Conservation (phyloP, 2,888 invertebrate species). For the Dyspetes luteomarginatus region DNA sequence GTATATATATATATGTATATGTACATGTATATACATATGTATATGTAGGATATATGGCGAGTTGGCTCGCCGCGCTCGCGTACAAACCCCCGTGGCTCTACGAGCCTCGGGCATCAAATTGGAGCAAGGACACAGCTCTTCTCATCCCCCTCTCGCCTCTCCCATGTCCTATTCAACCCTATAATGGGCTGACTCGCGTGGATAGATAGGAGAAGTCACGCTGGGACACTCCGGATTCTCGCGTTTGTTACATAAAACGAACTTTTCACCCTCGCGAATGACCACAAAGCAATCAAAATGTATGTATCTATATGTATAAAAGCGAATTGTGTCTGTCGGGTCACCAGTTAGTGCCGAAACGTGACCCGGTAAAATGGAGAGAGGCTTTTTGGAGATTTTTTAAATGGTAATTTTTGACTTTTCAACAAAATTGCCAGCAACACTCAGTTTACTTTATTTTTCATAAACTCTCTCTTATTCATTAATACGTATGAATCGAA, state of each 20-base stretch:
- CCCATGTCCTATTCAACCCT: slow-evolving; percentile 52
- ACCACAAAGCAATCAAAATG: slow-evolving; percentile 9
- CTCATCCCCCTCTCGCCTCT: slow-evolving; percentile 60
- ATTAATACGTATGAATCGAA: not conserved
- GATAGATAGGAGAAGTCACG: slow-evolving; percentile 16
- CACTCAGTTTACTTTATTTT: not conserved
- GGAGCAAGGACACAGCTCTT: slow-evolving; percentile 78
- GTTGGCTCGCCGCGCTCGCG: slow-evolving; percentile 14
- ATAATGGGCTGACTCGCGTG: slow-evolving; percentile 29
- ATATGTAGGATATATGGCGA: too few species aligned
- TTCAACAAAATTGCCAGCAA: too few species aligned
- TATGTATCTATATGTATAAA: not conserved
- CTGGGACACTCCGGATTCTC: slow-evolving; percentile 29
- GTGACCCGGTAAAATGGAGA: too few species aligned
- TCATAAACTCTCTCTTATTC: not conserved
- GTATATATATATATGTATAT: too few species aligned
- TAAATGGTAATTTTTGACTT: too few species aligned
- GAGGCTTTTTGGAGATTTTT: too few species aligned
- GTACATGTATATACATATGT: too few species aligned
- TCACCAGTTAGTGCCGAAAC: not conserved
- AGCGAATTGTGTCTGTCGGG: too few species aligned
- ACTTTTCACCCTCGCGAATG: slow-evolving; percentile 19
- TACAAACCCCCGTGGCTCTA: slow-evolving; percentile 29
- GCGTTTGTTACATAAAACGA: slow-evolving; percentile 17
- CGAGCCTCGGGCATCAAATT: slow-evolving; percentile 69